Evolutionary conservation across 1,140 invertebrate genomes (phyloP), one percentile per base, ranked within the genome.

Genomic region (Tachypleus tridentatus): DNA sequence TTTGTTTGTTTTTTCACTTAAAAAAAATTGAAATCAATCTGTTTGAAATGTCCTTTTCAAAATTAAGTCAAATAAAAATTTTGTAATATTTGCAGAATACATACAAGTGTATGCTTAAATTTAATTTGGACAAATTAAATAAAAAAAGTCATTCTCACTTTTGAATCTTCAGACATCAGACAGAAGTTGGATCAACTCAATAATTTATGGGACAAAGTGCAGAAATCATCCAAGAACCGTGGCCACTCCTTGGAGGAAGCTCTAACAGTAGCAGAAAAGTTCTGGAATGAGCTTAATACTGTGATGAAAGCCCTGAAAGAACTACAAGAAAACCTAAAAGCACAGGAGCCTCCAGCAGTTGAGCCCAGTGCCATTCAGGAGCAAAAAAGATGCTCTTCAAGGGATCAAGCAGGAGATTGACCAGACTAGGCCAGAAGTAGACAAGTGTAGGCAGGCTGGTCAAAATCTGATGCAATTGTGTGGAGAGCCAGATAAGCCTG

Each of bases 401-500:
- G 91, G 95, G 76, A 90, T 97, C 68, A 83, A 91, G 56, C 88
- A 91, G 66, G 94, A 97, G 77, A 96, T 97, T 66, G 91, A 96
- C 74, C 77, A 80, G 72, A 93, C 91, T 4, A 94, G 94, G 77
- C 91, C 89, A 0, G 92, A 95, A 74, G 90, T 96, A n/a, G 92
- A 93, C 73, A 87, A 93, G 77, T 91, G 93, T 9, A 84, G 90
- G 58, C 86, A 87, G 70, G 93, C 88, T 60, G 95, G 95, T 8
- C 88, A 89, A 51, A 88, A 92, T 72, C 81, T 99, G 69, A 93
- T 97, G n/a, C 86, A 86, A 61, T 80, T 97, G 51, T 93, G 93
- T 75, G 93, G 94, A 4, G 93, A 97, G 72, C 88, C 92, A 11
- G 95, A 98, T 74, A 95, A 95, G 79, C 93, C 94, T 0, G 95